phyloP scores from a whole-genome alignment of 2,113 vertebrate genomes.

The Motacilla alba region DNA sequence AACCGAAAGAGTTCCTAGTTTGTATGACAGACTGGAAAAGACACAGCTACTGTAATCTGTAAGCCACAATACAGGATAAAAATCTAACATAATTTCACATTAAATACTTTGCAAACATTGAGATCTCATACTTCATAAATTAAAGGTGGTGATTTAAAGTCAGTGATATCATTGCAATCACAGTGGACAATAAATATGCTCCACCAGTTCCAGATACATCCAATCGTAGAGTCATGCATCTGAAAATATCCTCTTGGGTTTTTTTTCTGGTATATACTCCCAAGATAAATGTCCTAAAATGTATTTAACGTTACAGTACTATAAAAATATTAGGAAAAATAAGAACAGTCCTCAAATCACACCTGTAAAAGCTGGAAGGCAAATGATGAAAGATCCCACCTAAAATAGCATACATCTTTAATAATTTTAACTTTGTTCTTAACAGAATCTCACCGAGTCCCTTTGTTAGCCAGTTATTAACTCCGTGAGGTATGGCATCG shows the following conservation, averaged over 20 bases:
- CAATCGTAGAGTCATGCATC: not conserved
- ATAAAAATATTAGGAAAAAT: not conserved
- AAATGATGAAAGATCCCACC: not conserved
- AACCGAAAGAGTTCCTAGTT: not conserved
- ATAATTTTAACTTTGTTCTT: not conserved
- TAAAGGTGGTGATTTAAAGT: not conserved
- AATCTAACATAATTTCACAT: not conserved
- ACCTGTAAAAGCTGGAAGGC: not conserved
- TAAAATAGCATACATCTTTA: not conserved
- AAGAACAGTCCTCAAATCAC: not conserved
- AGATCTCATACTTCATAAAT: not conserved
- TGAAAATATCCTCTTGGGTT: not conserved
- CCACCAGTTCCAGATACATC: not conserved
- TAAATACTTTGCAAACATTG: not conserved
- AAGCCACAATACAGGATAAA: not conserved
- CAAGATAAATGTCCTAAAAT: not conserved
- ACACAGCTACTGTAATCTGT: not conserved
- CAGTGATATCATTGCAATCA: not conserved
- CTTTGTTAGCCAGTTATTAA: slow-evolving; percentile 88
- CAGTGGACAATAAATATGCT: not conserved
- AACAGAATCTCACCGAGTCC: slow-evolving; percentile 76
- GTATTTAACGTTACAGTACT: not conserved
- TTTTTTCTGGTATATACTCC: not conserved
- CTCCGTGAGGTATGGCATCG: slow-evolving; percentile 84
- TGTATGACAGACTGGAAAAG: not conserved